phyloP scores from a whole-genome alignment of 2,113 vertebrate genomes.

The Agapornis roseicollis region DNA sequence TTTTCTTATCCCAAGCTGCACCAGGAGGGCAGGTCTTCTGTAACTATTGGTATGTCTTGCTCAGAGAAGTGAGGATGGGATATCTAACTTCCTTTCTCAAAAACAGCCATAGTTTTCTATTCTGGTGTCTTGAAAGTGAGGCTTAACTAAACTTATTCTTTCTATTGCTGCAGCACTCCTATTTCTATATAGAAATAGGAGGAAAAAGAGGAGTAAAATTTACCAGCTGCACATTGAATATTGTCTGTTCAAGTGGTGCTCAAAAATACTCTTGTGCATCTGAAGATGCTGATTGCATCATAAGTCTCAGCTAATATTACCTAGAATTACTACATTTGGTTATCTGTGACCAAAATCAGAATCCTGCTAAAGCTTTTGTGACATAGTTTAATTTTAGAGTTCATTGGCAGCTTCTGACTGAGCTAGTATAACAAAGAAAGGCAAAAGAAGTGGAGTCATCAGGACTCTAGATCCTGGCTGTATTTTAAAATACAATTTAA shows the following conservation, averaged over 20 bases:
- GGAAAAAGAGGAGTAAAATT: neutral
- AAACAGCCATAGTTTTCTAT: neutral
- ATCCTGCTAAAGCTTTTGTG: neutral
- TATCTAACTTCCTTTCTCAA: neutral
- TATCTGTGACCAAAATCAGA: conserved; percentile 22
- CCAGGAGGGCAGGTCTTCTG: neutral
- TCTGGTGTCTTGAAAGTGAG: neutral
- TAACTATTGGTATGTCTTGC: neutral
- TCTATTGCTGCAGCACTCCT: neutral
- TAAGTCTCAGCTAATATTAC: conserved; percentile 40
- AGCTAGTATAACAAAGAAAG: neutral
- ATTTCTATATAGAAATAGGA: neutral
- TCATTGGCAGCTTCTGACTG: neutral
- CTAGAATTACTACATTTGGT: conserved; percentile 23
- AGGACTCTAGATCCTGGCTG: neutral
- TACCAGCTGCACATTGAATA: conserved; percentile 6
- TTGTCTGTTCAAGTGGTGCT: neutral
- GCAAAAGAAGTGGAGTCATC: neutral
- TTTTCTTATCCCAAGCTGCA: neutral
- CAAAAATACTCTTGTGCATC: neutral
- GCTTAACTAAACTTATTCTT: neutral
- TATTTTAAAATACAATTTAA: neutral
- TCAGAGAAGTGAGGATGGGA: neutral
- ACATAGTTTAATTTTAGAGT: neutral
- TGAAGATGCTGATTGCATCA: conserved; percentile 39